Percentiles rank a stretch among this genome's conserved stretches.
These are phyloP conservation scores for Drosophila trichaetosa DNA, from an alignment of 2,888 invertebrate species.

Conservation along the genomic window DNA sequence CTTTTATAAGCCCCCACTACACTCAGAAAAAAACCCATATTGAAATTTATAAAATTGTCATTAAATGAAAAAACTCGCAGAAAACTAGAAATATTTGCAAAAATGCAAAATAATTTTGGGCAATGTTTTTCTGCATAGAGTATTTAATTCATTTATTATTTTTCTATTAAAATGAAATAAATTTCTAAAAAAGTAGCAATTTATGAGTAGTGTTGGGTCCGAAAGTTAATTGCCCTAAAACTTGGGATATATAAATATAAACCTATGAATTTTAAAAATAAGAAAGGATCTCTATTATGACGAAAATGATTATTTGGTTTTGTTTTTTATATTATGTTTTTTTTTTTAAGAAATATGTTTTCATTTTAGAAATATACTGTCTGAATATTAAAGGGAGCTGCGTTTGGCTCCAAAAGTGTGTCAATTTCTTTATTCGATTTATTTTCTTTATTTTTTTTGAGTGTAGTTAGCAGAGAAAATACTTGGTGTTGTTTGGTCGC, in stretches of 20 bases:
- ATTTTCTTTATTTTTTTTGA: not conserved
- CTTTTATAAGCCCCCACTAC: constrained; percentile 14
- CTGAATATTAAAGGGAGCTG: not conserved
- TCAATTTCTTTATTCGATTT: not conserved
- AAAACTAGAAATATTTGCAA: not conserved
- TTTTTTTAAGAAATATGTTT: no score
- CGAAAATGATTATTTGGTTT: no score
- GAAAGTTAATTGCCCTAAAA: no score
- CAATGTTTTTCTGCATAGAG: no score
- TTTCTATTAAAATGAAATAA: no score
- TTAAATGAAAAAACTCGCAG: not conserved
- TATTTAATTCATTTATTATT: no score
- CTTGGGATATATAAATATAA: no score
- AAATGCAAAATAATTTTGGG: no score
- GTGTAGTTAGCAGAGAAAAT: constrained; percentile 38
- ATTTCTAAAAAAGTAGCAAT: no score
- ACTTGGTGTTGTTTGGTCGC: constrained; percentile 42
- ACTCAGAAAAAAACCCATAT: not conserved
- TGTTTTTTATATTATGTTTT: no score
- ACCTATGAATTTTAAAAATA: not conserved
- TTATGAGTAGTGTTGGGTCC: no score
- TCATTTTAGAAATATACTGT: not conserved
- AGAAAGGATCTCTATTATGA: no score
- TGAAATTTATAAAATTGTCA: not conserved
- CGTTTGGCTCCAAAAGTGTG: not conserved